phyloP scores from a whole-genome alignment of 2,888 invertebrate genomes.

The Cheilosia urbana region DNA sequence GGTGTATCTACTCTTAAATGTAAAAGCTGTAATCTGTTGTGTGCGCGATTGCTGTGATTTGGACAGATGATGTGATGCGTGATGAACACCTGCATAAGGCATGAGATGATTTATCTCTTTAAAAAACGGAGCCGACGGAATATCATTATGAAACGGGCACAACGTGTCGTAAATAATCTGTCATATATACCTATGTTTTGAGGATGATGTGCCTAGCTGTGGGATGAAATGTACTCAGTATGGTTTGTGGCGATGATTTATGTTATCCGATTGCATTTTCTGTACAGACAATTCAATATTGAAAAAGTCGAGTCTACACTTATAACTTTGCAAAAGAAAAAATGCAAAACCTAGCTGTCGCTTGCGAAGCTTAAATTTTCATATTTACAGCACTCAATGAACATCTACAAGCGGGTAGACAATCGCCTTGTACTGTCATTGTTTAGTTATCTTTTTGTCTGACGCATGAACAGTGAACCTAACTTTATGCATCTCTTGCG shows the following conservation, averaged over 20 bases:
- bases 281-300: neutral
- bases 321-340: no score
- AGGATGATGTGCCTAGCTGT: conserved; percentile 23
- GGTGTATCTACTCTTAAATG: conserved; percentile 26
- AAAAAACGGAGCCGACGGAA: conserved; percentile 40
- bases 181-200: conserved; percentile 32
- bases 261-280: neutral
- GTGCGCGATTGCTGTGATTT: conserved; percentile 53
- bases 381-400: no score
- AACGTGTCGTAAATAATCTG: conserved; percentile 37
- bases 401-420: no score
- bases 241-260: conserved; percentile 15
- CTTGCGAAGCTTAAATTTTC: no score
- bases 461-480: no score
- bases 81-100: conserved; percentile 60
- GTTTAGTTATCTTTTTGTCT: no score
- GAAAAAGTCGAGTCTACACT: no score
- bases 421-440: no score
- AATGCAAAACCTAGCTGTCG: no score
- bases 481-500: no score
- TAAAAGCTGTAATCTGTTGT: conserved; percentile 57
- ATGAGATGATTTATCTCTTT: conserved; percentile 55
- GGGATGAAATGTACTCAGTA: neutral
- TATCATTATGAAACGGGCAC: conserved; percentile 64
- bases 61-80: conserved; percentile 44